Conservation (phyloP, 92 coral and sea anemone species). For the Hydrozoanthus gracilis region DNA sequence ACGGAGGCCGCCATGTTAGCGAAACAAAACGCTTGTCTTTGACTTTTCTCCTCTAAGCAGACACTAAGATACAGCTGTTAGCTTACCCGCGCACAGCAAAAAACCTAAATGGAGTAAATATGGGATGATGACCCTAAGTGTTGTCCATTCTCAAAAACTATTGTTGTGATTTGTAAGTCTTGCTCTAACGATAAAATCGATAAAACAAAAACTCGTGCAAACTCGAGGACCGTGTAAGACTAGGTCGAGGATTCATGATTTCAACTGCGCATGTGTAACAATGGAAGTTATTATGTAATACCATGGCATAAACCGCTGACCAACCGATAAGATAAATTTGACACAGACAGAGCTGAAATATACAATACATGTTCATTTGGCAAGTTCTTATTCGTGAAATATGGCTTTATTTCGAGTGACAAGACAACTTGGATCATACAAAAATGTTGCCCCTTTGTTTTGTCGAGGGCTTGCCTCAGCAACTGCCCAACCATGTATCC, state of each 20-base stretch:
- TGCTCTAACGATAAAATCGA: not conserved
- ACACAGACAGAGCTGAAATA: not conserved
- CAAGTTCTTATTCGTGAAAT: not conserved
- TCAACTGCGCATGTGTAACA: slow-evolving; percentile 1
- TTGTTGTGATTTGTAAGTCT: not conserved
- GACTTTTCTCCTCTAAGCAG: no score
- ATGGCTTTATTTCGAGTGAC: slow-evolving; percentile 61
- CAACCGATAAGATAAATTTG: not conserved
- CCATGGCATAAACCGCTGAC: slow-evolving; percentile 26
- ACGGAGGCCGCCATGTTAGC: slow-evolving; percentile 48
- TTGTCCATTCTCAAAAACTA: slow-evolving; percentile 4
- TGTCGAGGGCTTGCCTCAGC: slow-evolving; percentile 60
- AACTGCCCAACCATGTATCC: slow-evolving; percentile 62
- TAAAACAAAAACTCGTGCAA: slow-evolving; percentile 7
- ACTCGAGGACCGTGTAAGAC: not conserved
- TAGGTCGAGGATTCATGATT: not conserved
- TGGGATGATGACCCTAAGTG: not conserved
- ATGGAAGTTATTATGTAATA: not conserved
- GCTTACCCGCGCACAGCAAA: not conserved
- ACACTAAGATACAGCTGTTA: not conserved
- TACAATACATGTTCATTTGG: not conserved
- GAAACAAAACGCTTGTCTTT: not conserved
- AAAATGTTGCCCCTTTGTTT: slow-evolving; percentile 47
- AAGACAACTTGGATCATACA: slow-evolving; percentile 44
- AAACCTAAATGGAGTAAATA: not conserved